phyloP scores from a whole-genome alignment of 2,113 vertebrate species.

The Muntiacus reevesi region DNA sequence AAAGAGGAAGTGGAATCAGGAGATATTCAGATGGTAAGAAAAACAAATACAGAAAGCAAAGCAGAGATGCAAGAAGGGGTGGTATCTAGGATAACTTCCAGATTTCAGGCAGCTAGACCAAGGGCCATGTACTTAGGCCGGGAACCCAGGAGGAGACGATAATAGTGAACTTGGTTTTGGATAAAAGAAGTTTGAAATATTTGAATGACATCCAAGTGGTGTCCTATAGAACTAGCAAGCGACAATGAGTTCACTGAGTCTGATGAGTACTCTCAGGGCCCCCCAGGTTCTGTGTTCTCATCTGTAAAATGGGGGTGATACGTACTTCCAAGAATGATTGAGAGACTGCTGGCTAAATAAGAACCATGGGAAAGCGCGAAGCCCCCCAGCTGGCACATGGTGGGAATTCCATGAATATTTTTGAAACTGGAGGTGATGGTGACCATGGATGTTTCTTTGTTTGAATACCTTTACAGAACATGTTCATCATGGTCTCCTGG shows the following conservation, averaged over 20 bases:
- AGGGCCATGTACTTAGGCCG: not conserved
- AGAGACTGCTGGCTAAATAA: not conserved
- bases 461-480: not conserved
- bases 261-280: not conserved
- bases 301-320: not conserved
- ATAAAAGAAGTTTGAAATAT: not conserved
- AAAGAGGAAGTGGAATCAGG: not conserved
- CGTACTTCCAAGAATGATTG: not conserved
- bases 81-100: not conserved
- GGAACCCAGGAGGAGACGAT: not conserved
- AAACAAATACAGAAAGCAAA: not conserved
- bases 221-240: not conserved
- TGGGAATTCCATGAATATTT: not conserved
- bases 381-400: not conserved
- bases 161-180: not conserved
- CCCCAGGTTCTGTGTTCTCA: not conserved
- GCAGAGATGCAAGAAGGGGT: not conserved
- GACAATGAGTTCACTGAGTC: not conserved
- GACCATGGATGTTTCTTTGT: not conserved
- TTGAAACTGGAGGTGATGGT: not conserved
- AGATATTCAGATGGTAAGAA: not conserved
- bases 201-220: not conserved
- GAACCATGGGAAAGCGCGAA: not conserved
- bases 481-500: not conserved
- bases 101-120: not conserved